Evolutionary conservation across 2,113 vertebrate genomes (phyloP).

Genomic region (Psittacula cyanocephala): DNA sequence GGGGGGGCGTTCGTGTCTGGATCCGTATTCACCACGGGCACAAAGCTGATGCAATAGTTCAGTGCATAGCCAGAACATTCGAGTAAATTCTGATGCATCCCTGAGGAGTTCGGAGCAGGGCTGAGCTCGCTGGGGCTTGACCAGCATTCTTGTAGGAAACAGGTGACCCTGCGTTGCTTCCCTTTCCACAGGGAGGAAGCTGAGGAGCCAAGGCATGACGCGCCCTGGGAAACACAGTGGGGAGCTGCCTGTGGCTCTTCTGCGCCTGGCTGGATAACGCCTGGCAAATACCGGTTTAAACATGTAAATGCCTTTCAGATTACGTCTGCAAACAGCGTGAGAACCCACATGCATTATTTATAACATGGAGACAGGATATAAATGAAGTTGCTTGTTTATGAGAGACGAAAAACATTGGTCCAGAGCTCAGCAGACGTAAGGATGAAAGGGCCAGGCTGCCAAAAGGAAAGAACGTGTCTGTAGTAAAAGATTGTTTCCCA

Average conservation of each 20-base stretch:
- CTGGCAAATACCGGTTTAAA: not conserved
- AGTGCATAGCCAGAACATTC: not conserved
- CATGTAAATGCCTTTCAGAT: not conserved
- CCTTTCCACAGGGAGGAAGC: not conserved
- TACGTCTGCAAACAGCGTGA: not conserved
- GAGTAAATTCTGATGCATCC: too few species aligned
- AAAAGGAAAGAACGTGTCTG: not conserved
- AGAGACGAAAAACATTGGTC: not conserved
- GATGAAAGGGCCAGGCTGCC: not conserved
- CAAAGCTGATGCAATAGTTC: not conserved
- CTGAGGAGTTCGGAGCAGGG: rapidly evolving
- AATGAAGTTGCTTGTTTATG: not conserved
- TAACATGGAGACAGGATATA: not conserved
- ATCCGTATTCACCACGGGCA: not conserved
- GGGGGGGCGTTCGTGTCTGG: not conserved
- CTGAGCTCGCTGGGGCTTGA: not conserved
- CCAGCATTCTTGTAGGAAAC: not conserved
- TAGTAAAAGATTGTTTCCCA: not conserved
- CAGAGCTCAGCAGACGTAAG: not conserved
- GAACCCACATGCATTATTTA: not conserved
- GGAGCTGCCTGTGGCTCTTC: not conserved
- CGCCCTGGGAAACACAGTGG: not conserved
- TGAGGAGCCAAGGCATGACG: not conserved
- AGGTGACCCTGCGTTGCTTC: not conserved
- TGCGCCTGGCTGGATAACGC: not conserved